A percentile compares a stretch with the other conserved stretches of the same genome.
Conservation (phyloP, 2,797 vertebrate genomes). For the Xiphorhynchus erythropygius region DNA sequence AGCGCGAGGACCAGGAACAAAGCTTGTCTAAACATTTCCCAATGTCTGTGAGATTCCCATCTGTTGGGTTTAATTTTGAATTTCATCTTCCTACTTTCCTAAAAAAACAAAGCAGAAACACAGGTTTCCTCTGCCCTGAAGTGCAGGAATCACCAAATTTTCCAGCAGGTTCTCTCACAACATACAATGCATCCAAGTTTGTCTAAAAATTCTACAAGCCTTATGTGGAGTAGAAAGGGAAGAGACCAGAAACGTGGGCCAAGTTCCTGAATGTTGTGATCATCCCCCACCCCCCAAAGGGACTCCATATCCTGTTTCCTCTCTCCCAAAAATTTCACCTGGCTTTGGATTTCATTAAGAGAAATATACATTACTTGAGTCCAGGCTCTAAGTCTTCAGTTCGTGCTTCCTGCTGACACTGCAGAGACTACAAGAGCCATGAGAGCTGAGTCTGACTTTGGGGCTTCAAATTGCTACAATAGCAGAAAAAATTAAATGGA, state of each 20-base stretch:
- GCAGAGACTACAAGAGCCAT: background rate
- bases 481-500: slow-evolving; percentile 17
- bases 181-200: background rate
- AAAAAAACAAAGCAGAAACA: slow-evolving; percentile 47
- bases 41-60: slow-evolving; percentile 37
- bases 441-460: background rate
- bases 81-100: slow-evolving; percentile 41
- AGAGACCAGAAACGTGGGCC: background rate
- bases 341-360: slow-evolving; percentile 51
- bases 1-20: slow-evolving; percentile 1
- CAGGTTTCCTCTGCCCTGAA: slow-evolving; percentile 5
- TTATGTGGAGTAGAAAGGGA: slow-evolving; percentile 23
- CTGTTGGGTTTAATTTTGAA: slow-evolving; percentile 40
- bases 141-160: slow-evolving; percentile 38
- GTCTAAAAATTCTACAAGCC: slow-evolving; percentile 17
- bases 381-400: background rate
- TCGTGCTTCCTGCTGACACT: slow-evolving; percentile 9
- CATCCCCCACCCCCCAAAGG: background rate
- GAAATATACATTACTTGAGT: background rate
- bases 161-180: slow-evolving; percentile 49
- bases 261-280: slow-evolving; percentile 34
- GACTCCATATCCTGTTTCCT: slow-evolving; percentile 50
- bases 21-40: slow-evolving; percentile 49
- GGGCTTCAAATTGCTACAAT: background rate
- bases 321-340: slow-evolving; percentile 44